These are phyloP conservation scores for Orchesella flavescens DNA, from an alignment of 2,888 invertebrate genomes.

Conservation along the genomic window DNA sequence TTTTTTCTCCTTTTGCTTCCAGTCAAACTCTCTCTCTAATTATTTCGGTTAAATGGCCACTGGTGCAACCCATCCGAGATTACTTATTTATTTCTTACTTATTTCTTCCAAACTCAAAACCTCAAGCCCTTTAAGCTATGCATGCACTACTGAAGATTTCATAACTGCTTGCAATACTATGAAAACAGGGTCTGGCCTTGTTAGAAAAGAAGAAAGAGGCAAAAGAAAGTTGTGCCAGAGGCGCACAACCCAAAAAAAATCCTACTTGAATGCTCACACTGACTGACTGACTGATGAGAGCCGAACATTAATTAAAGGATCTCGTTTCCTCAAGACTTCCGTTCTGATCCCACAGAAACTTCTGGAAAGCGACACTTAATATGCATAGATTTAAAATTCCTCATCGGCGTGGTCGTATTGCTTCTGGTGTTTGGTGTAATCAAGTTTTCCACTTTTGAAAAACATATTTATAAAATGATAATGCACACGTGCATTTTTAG, in stretches of 20 bases:
- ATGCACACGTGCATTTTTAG: background rate
- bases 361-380: background rate
- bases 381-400: background rate
- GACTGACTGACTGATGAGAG: background rate
- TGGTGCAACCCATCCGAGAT: constrained; percentile 17
- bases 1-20: background rate
- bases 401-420: too few relatives aligned
- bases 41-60: constrained; percentile 44
- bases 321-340: background rate
- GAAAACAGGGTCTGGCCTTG: background rate
- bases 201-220: background rate
- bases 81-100: constrained; percentile 16
- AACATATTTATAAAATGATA: background rate
- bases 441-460: too few relatives aligned
- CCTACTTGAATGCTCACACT: constrained; percentile 6
- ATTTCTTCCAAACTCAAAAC: constrained; percentile 17
- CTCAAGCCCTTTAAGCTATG: constrained; percentile 11
- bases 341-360: background rate
- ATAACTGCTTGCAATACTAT: background rate
- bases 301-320: constrained; percentile 30
- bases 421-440: too few relatives aligned
- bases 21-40: constrained; percentile 34
- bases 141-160: background rate
- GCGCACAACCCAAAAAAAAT: constrained; percentile 1
- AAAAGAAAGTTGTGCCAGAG: constrained; percentile 9